A percentile compares a stretch with the other conserved stretches of the same genome.
phyloP scores from a whole-genome alignment of 2,888 invertebrate species.

The Imbricaverruca yamaguchii region DNA sequence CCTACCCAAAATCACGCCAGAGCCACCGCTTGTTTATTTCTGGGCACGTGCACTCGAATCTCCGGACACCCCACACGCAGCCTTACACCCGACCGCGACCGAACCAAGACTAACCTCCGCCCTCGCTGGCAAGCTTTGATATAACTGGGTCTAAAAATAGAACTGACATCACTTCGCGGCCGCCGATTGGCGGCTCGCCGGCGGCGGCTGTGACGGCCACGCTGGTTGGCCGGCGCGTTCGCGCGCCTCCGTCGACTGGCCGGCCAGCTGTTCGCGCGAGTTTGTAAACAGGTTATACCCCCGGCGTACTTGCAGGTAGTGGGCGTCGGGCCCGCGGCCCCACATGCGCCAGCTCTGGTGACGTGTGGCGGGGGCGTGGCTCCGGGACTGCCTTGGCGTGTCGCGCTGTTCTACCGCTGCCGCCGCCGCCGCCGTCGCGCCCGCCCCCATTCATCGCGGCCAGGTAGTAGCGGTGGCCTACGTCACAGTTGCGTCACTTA shows the following conservation, averaged over 20 bases:
- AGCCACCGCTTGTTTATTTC: background rate
- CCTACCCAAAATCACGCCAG: background rate
- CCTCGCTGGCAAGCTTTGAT: background rate
- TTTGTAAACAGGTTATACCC: conserved; percentile 3
- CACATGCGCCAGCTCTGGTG: background rate
- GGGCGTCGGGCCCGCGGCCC: background rate
- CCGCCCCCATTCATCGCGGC: background rate
- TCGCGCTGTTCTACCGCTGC: background rate
- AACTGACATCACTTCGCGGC: conserved; percentile 13
- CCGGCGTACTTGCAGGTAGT: background rate
- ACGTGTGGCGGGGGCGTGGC: background rate
- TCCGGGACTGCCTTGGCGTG: background rate
- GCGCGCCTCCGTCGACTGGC: background rate
- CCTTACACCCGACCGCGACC: background rate
- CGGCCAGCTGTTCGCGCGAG: background rate
- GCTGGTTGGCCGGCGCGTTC: background rate
- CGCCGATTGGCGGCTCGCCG: background rate
- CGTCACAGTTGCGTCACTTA: conserved; percentile 10
- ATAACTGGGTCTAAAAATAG: conserved; percentile 11
- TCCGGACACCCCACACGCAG: background rate
- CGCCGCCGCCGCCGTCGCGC: too few relatives aligned
- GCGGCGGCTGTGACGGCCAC: background rate
- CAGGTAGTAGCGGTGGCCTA: background rate
- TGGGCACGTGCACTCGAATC: background rate
- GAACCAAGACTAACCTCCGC: background rate